These are phyloP conservation scores for Centropristis striata DNA, from an alignment of 2,113 vertebrate species.

Conservation along the genomic window DNA sequence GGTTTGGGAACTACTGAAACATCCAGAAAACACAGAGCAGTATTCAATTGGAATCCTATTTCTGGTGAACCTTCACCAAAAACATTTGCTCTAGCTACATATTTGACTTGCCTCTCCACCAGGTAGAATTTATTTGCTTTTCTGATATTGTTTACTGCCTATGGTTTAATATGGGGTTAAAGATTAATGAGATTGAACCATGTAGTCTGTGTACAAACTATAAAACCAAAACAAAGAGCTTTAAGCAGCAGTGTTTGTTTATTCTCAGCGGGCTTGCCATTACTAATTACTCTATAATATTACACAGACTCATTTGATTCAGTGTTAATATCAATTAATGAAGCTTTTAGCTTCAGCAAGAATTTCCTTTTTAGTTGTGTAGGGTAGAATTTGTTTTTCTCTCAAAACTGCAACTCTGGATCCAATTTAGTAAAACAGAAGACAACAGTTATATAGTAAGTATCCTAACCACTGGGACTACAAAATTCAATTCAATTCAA, in stretches of 20 bases:
- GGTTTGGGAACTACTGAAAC: no score
- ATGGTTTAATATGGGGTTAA: not conserved
- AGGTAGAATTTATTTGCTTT: not conserved
- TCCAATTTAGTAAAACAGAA: not conserved
- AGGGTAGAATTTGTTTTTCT: no score
- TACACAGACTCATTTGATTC: not conserved
- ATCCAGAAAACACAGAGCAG: no score
- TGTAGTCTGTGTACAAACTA: no score
- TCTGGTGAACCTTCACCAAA: no score
- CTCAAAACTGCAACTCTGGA: not conserved
- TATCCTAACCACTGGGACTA: not conserved
- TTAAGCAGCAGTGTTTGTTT: not conserved
- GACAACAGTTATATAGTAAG: not conserved
- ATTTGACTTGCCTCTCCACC: not conserved
- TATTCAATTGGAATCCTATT: no score
- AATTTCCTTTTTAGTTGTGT: no score
- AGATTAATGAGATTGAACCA: not conserved
- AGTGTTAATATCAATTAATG: not conserved
- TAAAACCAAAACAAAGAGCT: not conserved
- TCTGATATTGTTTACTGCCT: not conserved
- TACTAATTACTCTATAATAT: not conserved
- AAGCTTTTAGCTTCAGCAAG: no score
- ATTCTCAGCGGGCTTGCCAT: not conserved
- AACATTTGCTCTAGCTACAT: not conserved
- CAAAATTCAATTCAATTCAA: no score